Evolutionary conservation across 1,140 invertebrate genomes (phyloP).

Genomic region (Caenorhabditis brenneri): DNA sequence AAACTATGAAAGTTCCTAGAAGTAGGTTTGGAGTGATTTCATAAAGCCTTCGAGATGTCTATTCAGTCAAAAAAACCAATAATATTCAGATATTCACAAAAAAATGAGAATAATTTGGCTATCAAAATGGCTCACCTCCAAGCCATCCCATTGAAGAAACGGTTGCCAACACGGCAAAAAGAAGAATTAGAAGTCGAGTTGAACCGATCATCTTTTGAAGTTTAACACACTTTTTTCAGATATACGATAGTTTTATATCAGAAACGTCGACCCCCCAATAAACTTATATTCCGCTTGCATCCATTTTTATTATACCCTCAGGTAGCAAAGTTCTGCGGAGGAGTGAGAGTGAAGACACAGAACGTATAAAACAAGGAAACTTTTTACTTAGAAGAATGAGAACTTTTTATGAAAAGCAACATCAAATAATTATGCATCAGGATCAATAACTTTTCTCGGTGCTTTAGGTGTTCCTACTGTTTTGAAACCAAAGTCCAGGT

Average conservation of each 20-base stretch:
- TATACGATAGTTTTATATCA: not conserved
- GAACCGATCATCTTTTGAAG: conserved; percentile 7
- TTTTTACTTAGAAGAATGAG: not conserved
- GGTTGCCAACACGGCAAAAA: not conserved
- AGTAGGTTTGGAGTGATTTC: no score
- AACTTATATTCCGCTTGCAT: not conserved
- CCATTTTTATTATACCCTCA: not conserved
- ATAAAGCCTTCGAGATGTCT: no score
- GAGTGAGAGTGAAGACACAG: not conserved
- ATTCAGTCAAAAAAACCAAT: no score
- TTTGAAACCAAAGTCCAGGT: not conserved
- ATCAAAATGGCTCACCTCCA: no score
- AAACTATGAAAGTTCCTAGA: no score
- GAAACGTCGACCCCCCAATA: not conserved
- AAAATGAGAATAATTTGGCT: no score
- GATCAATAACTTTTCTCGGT: not conserved
- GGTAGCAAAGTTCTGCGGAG: conserved; percentile 3
- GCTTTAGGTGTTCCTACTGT: conserved; percentile 5
- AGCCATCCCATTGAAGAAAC: conserved; percentile 6
- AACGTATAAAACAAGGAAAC: not conserved
- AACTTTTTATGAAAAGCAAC: not conserved
- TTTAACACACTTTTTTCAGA: not conserved
- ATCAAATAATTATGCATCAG: conserved; percentile 5
- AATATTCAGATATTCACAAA: not conserved
- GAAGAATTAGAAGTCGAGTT: not conserved